Conservation (phyloP, 2,797 vertebrate genomes). For the Gymnoscopelus braueri region DNA sequence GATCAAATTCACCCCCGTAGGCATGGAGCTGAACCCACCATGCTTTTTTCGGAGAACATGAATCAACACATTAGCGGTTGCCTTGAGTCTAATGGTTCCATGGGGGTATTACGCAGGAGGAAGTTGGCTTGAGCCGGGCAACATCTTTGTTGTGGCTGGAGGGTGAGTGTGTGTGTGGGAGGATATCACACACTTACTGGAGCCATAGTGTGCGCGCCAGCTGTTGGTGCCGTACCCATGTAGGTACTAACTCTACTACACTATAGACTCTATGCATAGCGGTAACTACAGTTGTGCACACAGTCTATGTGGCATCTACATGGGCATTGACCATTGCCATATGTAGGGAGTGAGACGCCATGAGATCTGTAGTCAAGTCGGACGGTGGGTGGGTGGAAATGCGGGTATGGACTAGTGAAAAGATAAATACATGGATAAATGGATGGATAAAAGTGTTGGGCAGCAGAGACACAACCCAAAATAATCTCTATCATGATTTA, state of each 20-base stretch:
- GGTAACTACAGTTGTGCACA: no score
- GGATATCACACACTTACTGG: conserved; percentile 59
- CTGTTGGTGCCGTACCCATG: conserved; percentile 26
- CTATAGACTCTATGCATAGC: no score
- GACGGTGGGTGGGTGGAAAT: no score
- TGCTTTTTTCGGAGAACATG: conserved; percentile 38
- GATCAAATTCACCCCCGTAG: conserved; percentile 37
- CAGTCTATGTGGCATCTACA: no score
- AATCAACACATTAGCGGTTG: conserved; percentile 46
- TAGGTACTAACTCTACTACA: background rate
- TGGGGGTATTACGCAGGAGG: conserved; percentile 38
- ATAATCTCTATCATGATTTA: no score
- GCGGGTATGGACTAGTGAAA: no score
- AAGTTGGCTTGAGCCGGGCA: conserved; percentile 58
- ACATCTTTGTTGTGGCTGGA: conserved; percentile 66
- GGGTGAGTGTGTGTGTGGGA: conserved; percentile 54
- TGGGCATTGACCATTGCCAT: no score
- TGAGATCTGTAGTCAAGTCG: no score
- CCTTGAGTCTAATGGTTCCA: conserved; percentile 2
- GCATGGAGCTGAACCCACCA: conserved; percentile 46
- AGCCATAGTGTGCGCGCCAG: conserved; percentile 5
- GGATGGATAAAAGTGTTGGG: no score
- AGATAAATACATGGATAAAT: no score
- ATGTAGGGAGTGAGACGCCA: no score
- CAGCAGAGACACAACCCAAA: no score